Conservation (phyloP, 2,888 invertebrate species). For the Himalopsyche anomala region DNA sequence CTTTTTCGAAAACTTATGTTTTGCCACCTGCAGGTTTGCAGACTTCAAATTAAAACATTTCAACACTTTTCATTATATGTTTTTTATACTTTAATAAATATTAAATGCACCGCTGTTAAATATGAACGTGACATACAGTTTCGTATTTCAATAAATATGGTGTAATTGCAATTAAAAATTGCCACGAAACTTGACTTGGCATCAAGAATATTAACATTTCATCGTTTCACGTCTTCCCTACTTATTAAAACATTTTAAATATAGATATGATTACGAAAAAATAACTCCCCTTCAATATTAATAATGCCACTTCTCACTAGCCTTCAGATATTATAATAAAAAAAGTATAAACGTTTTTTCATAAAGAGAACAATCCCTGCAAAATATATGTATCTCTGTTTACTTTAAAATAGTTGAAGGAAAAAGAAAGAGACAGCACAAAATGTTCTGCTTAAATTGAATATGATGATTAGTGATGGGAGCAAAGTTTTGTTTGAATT, state of each 20-base stretch:
- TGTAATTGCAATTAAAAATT: neutral
- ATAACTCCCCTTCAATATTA: slow-evolving; percentile 33
- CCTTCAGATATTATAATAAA: slow-evolving; percentile 26
- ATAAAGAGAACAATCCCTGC: neutral
- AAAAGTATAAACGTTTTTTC: slow-evolving; percentile 18
- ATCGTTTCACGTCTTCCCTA: neutral
- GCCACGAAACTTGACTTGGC: neutral
- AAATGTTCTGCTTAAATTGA: slow-evolving; percentile 24
- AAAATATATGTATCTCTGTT: neutral
- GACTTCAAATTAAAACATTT: neutral
- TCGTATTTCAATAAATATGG: neutral
- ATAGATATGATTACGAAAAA: slow-evolving; percentile 25
- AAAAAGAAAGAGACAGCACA: neutral
- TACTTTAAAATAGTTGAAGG: neutral
- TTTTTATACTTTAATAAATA: neutral
- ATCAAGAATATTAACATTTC: slow-evolving; percentile 16
- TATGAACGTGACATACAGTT: neutral
- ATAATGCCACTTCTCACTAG: slow-evolving; percentile 11
- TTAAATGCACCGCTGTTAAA: neutral
- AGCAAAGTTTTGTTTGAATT: slow-evolving; percentile 30
- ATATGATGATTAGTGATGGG: slow-evolving; percentile 23
- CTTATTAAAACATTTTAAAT: slow-evolving; percentile 15
- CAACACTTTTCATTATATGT: neutral
- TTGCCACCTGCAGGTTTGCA: neutral
- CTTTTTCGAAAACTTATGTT: neutral